Conservation (phyloP, 2,797 vertebrate species). For the Tarsius wallacei region DNA sequence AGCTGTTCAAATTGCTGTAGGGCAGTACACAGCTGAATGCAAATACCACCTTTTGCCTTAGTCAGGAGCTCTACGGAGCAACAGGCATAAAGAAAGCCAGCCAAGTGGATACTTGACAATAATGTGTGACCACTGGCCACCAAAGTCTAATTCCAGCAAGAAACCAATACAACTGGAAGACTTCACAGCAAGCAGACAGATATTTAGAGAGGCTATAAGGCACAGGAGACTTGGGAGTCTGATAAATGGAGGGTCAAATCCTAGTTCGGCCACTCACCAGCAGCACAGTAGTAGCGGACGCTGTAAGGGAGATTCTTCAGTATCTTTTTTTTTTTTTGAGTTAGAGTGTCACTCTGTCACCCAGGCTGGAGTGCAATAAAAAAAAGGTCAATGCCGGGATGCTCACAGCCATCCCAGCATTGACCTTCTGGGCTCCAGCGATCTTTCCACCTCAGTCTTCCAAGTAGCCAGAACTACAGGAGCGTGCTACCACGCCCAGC, state of each 20-base stretch:
- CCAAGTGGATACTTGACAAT: neutral
- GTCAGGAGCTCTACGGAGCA: neutral
- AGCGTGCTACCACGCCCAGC: too few relatives aligned
- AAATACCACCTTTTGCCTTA: neutral
- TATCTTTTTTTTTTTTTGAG: too few relatives aligned
- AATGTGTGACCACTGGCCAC: neutral
- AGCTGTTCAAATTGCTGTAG: neutral
- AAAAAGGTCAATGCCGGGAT: too few relatives aligned
- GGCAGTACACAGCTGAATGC: neutral
- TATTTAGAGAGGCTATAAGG: neutral
- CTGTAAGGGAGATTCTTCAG: too few relatives aligned
- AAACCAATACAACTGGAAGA: neutral
- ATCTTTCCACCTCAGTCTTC: too few relatives aligned
- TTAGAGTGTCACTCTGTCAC: too few relatives aligned
- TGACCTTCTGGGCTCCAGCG: too few relatives aligned
- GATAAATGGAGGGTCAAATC: neutral
- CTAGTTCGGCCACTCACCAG: neutral
- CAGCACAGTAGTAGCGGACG: neutral
- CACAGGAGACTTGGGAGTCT: neutral
- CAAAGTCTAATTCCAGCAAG: constrained; percentile 1
- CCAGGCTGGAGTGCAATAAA: too few relatives aligned
- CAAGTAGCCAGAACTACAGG: too few relatives aligned
- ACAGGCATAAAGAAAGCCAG: neutral
- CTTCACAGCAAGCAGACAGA: neutral
- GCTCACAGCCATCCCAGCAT: too few relatives aligned